These are phyloP conservation scores for Periophthalmus modestus DNA, from an alignment of 2,113 vertebrate genomes.

Conservation along the genomic window DNA sequence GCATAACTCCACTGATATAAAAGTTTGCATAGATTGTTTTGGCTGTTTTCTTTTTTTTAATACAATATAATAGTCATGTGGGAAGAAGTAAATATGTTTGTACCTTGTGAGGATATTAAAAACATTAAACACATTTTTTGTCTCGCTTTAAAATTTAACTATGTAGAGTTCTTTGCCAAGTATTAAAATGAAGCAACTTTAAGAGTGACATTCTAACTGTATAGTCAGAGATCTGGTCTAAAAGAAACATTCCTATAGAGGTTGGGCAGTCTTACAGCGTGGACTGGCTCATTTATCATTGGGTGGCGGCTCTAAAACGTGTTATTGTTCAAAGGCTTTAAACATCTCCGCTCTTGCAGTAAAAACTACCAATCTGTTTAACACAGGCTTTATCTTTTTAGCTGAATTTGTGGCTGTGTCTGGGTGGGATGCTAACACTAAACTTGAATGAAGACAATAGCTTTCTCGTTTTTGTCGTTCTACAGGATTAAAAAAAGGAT, in stretches of 20 bases:
- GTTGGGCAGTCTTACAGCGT: conserved; percentile 57
- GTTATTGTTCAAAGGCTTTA: conserved; percentile 42
- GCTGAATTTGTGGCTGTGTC: too few relatives aligned
- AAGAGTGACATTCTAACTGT: conserved; percentile 52
- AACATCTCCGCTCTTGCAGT: conserved; percentile 16
- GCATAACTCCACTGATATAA: conserved; percentile 21
- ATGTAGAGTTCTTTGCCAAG: neutral
- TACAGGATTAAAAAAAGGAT: too few relatives aligned
- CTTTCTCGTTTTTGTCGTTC: too few relatives aligned
- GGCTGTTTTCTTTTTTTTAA: conserved; percentile 7
- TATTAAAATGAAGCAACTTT: conserved; percentile 43
- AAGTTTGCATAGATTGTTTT: conserved; percentile 1
- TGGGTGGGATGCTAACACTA: too few relatives aligned
- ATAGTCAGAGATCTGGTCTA: conserved; percentile 56
- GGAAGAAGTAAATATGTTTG: too few relatives aligned
- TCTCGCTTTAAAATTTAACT: too few relatives aligned
- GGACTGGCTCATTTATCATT: conserved; percentile 57
- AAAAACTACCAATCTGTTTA: conserved; percentile 9
- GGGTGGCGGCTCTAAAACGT: conserved; percentile 45
- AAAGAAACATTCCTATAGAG: conserved; percentile 25
- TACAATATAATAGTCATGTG: neutral
- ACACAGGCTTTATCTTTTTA: neutral
- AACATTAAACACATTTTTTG: too few relatives aligned
- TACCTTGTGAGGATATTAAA: too few relatives aligned
- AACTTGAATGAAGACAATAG: too few relatives aligned